Base-by-base conservation (phyloP, 2,113 vertebrate genomes). In the Spermophilus dauricus region DNA sequence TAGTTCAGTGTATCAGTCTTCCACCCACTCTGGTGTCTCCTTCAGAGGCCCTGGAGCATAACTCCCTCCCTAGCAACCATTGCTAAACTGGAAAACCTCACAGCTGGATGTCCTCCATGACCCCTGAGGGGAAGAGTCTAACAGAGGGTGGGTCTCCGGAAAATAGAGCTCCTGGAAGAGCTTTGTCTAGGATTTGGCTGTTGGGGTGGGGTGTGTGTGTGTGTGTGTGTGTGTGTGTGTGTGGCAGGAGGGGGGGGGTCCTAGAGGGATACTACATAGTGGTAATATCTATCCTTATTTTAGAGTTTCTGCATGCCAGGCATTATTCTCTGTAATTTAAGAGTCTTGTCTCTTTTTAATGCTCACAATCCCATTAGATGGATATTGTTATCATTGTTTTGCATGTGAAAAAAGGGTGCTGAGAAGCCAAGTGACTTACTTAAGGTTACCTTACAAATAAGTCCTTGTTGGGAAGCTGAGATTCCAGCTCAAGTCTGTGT, bases 311-410 rank as follows among this genome's bases (percentile, higher is more conserved):
- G 17, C n/a, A 28, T 32, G 34, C 30, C 63, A 72, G 61, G 34
- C 89, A 32, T 81, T 53, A 28, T 65, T 94, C 73, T 14, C 1
- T 56, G 84, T 89, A 82, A 96, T 96, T 95, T 97, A 87, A 28
- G 91, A 96, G n/a, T 51, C n/a, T 32, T 91, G 67, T 72, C 39
- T 87, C 61, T 83, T 85, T 76, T 82, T 82, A 95, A 67, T 86
- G 91, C 42, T 78, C 48, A 61, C 11, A 72, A 11, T 86, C 24
- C 89, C 39, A 51, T 94, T 91, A 83, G 77, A n/a, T 83, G 18
- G 58, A 58, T 77, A 61, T 45, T 86, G 65, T 92, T 87, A 65
- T 45, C 34, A 94, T 72, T 95, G n/a, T 76, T 81, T 95, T 96
- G 42, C 73, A n/a, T 70, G 26, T 89, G 73, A 93, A 93, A 95